phyloP scores from a whole-genome alignment of 2,113 vertebrate genomes.

The Coptodon bakossiorum region DNA sequence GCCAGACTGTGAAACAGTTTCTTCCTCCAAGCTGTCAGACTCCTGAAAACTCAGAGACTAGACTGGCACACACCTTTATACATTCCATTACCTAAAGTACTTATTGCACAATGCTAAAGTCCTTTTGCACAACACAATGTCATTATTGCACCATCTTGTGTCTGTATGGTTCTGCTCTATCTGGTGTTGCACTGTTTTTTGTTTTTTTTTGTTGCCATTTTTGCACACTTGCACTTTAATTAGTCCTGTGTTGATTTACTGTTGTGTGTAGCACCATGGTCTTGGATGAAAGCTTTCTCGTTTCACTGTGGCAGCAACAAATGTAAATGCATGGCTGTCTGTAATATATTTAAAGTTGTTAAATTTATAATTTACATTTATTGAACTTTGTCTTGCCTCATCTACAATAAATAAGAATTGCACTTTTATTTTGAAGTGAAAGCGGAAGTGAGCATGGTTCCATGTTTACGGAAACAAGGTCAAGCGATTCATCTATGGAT shows the following conservation, averaged over 20 bases:
- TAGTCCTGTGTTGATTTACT: not conserved
- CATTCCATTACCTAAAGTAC: not conserved
- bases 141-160: not conserved
- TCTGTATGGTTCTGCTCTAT: not conserved
- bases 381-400: not conserved
- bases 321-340: not conserved
- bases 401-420: not conserved
- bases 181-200: not conserved
- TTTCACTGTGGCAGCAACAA: not conserved
- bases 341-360: not conserved
- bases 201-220: not conserved
- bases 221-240: not conserved
- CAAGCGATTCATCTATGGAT: not conserved
- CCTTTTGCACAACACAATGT: not conserved
- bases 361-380: not conserved
- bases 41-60: not conserved
- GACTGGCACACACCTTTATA: not conserved
- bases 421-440: slow-evolving; percentile 38
- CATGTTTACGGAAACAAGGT: slow-evolving; percentile 56
- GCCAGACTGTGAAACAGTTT: not conserved
- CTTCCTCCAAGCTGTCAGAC: not conserved
- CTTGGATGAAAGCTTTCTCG: not conserved
- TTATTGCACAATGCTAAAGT: not conserved
- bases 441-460: not conserved
- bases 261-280: not conserved